Conservation (phyloP, 2,113 vertebrate species). For the Crotalus helleri region DNA sequence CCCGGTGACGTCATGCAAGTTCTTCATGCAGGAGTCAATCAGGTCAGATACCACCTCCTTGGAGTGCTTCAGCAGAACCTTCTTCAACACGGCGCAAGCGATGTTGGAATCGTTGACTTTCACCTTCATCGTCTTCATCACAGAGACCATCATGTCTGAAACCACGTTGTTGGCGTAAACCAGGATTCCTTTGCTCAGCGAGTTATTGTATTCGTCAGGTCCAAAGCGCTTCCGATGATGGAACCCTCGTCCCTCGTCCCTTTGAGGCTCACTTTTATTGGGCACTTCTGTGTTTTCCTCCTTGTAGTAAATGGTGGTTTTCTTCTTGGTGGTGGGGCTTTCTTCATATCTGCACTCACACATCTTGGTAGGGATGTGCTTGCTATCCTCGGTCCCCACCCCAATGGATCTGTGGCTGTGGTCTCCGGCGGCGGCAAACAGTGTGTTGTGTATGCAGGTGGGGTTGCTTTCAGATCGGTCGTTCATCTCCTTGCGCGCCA, state of each 20-base stretch:
- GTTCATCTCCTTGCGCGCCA: conserved; percentile 55
- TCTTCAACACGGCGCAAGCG: conserved; percentile 51
- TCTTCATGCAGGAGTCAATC: conserved; percentile 54
- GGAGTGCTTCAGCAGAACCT: conserved; percentile 44
- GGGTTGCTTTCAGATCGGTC: conserved; percentile 53
- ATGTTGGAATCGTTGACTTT: conserved; percentile 53
- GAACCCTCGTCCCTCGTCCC: conserved; percentile 17
- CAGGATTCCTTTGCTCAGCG: conserved; percentile 55
- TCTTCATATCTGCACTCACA: conserved; percentile 40
- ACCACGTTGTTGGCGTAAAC: conserved; percentile 59
- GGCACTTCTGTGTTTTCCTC: conserved; percentile 41
- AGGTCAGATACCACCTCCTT: conserved; percentile 55
- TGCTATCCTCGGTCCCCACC: conserved; percentile 41
- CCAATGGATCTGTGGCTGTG: conserved; percentile 48
- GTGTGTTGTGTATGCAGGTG: conserved; percentile 45
- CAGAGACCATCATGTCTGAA: conserved; percentile 58
- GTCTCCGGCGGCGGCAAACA: conserved; percentile 37
- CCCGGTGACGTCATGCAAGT: conserved; percentile 33
- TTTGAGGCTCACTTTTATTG: conserved; percentile 29
- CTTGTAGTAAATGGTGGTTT: conserved; percentile 57
- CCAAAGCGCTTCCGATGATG: conserved; percentile 30
- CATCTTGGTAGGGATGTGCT: conserved; percentile 42
- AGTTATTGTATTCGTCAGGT: conserved; percentile 40
- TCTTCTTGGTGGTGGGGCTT: conserved; percentile 39
- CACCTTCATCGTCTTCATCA: conserved; percentile 54